Percentiles rank a stretch among this genome's conserved stretches.
phyloP scores from a whole-genome alignment of 37 sponge, comb jelly and placozoan genomes.

The Halichondria panicea region DNA sequence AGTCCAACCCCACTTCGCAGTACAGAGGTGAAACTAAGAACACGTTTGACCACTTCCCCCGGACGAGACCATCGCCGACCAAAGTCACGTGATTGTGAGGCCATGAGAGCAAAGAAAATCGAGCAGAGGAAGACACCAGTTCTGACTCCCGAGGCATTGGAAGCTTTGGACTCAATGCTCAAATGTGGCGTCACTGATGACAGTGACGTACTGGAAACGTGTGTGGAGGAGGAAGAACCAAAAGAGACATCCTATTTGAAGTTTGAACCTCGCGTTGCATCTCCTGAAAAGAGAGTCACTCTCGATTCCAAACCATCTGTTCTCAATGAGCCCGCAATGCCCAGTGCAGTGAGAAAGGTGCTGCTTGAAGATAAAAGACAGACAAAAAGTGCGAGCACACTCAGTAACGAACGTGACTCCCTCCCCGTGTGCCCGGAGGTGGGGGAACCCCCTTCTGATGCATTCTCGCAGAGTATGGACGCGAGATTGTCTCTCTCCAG shows the following conservation, averaged over 20 bases:
- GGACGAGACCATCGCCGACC: neutral
- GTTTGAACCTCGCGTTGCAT: neutral
- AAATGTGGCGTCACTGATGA: conserved; percentile 25
- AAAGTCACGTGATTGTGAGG: neutral
- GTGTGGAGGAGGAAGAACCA: conserved; percentile 44
- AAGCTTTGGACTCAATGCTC: conserved; percentile 24
- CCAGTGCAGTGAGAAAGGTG: neutral
- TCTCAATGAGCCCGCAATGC: neutral
- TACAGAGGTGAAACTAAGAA: too few relatives aligned
- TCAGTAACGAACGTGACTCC: neutral
- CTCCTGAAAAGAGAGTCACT: conserved; percentile 12
- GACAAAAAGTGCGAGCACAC: neutral
- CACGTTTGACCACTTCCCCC: too few relatives aligned
- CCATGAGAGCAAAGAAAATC: neutral
- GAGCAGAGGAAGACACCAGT: conserved; percentile 37
- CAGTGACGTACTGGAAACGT: conserved; percentile 12
- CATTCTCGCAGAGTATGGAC: conserved; percentile 15
- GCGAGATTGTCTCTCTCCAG: neutral
- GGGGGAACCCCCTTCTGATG: neutral
- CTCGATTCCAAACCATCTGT: neutral
- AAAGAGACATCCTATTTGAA: neutral
- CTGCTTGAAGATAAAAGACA: neutral
- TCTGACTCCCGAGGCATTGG: conserved; percentile 28
- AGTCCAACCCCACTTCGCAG: too few relatives aligned
- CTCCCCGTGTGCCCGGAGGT: neutral